Conservation (phyloP, 1,140 invertebrate genomes). For the Saxidomus purpurata region DNA sequence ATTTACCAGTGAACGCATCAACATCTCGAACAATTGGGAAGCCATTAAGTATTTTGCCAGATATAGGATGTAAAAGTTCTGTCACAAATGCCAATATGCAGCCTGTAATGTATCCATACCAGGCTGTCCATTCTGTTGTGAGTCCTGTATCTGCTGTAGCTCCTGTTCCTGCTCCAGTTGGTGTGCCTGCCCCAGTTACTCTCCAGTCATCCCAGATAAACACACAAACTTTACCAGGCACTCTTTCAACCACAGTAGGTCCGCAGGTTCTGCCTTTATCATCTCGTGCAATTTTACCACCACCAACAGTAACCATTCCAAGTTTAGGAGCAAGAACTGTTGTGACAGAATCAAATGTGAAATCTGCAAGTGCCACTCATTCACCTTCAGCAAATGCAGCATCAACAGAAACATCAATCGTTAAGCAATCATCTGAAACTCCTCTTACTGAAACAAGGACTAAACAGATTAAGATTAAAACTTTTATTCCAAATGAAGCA, state of each 20-base stretch:
- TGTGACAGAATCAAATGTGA: no score
- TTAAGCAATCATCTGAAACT: background rate
- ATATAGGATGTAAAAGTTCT: background rate
- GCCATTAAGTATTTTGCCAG: background rate
- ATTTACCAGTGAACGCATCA: no score
- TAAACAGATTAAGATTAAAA: constrained; percentile 35
- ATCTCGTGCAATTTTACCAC: background rate
- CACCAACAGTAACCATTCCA: background rate
- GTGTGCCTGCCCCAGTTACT: background rate
- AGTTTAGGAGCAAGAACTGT: background rate
- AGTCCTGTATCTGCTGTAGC: background rate
- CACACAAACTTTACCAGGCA: background rate
- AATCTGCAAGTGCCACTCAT: background rate
- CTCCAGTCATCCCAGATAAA: background rate
- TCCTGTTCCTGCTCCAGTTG: constrained; percentile 1
- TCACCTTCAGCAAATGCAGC: background rate
- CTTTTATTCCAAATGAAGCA: constrained; percentile 20
- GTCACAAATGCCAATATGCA: background rate
- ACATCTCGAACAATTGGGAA: background rate
- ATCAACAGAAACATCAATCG: background rate
- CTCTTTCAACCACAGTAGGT: background rate
- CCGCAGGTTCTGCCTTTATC: background rate
- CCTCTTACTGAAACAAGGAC: background rate
- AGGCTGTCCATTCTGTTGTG: background rate
- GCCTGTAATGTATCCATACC: constrained; percentile 22